phyloP scores from a whole-genome alignment of 37 sponge, comb jelly and placozoan species.

The Spongilla lacustris region DNA sequence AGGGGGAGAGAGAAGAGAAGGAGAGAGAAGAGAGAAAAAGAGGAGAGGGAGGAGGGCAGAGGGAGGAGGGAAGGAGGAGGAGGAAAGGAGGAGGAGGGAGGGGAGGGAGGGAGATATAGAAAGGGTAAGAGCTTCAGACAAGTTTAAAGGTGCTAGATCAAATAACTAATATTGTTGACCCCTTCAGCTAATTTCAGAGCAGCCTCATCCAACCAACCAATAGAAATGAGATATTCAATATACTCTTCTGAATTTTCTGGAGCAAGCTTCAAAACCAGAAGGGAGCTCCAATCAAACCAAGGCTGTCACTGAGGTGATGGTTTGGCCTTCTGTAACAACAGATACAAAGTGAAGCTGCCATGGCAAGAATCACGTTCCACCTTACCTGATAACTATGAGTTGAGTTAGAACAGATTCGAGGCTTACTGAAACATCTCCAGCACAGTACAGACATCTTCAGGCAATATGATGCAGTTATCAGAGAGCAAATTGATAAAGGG shows the following conservation, averaged over 20 bases:
- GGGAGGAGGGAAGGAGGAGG: not conserved
- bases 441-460: too few relatives aligned
- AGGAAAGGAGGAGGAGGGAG: not conserved
- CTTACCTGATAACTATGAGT: too few relatives aligned
- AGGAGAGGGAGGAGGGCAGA: too few relatives aligned
- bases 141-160: too few relatives aligned
- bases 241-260: constrained; percentile 94
- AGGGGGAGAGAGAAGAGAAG: not conserved
- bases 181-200: constrained; percentile 88
- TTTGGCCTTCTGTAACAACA: too few relatives aligned
- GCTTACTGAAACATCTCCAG: too few relatives aligned
- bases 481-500: not conserved
- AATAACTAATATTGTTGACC: constrained; percentile 70
- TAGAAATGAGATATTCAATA: constrained; percentile 89
- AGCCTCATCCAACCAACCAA: constrained; percentile 93
- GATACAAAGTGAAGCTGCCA: too few relatives aligned
- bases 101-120: too few relatives aligned
- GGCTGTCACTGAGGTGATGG: too few relatives aligned
- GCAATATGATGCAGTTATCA: too few relatives aligned
- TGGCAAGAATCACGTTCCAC: too few relatives aligned
- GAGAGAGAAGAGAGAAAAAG: not conserved
- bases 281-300: not conserved
- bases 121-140: not conserved
- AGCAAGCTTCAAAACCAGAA: constrained; percentile 52
- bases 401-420: too few relatives aligned